Percentiles rank a stretch among this genome's conserved stretches.
Evolutionary conservation across 1,140 invertebrate species (phyloP).

Genomic region (Drosophila watanabei): DNA sequence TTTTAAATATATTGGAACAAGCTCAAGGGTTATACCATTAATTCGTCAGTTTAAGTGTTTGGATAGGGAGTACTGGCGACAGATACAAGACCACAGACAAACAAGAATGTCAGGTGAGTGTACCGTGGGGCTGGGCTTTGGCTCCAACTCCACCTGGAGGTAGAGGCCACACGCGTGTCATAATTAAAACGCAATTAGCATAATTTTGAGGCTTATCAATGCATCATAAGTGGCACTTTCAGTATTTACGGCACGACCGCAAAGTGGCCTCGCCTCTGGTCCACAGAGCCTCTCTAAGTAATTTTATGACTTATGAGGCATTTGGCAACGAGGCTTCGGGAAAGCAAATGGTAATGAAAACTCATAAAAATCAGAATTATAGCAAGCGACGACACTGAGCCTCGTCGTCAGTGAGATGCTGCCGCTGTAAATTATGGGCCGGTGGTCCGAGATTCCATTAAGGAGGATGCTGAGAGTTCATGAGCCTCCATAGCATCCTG

Average conservation of each 20-base stretch:
- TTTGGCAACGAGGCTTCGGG: slow-evolving; percentile 16
- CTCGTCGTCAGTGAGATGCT: slow-evolving; percentile 22
- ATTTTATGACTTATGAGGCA: slow-evolving; percentile 67
- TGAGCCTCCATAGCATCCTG: slow-evolving; percentile 4
- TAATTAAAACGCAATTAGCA: slow-evolving; percentile 73
- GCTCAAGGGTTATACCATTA: slow-evolving; percentile 1
- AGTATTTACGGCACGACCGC: slow-evolving; percentile 31
- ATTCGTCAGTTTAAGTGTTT: no score
- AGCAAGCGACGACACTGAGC: slow-evolving; percentile 37
- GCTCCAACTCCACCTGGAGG: slow-evolving; percentile 11
- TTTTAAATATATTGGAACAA: neutral
- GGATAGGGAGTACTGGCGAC: no score
- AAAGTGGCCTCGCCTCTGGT: slow-evolving; percentile 12
- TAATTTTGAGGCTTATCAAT: slow-evolving; percentile 66
- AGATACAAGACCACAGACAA: neutral
- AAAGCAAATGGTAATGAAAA: slow-evolving; percentile 67
- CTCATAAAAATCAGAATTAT: slow-evolving; percentile 71
- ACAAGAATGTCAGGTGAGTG: neutral
- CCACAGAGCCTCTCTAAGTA: slow-evolving; percentile 39
- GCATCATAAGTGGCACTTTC: slow-evolving; percentile 65
- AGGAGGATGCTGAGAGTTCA: slow-evolving; percentile 37
- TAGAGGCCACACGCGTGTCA: slow-evolving; percentile 58
- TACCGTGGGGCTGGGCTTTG: neutral
- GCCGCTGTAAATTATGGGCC: slow-evolving; percentile 58
- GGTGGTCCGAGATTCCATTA: slow-evolving; percentile 41